Evolutionary conservation across 1,140 invertebrate genomes (phyloP), one percentile per base, ranked within the genome.

Genomic region (Temnothorax curvispinosus): DNA sequence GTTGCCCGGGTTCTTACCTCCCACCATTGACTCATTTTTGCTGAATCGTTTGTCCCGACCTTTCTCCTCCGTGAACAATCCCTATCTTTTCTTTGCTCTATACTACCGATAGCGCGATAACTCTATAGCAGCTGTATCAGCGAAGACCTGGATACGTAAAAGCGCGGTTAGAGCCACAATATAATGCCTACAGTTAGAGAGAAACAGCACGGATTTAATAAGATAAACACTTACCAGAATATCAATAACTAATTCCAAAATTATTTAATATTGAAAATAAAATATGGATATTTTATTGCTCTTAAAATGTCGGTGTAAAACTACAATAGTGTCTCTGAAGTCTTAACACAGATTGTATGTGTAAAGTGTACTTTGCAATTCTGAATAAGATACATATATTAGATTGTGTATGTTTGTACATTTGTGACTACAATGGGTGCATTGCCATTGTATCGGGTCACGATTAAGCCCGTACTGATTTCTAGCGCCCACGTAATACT

Each of bases 391-490:
- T 72, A 87, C 52, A 69, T 81, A 58, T 50, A 52, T 67, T 52
- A 32, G 35, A 84, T 58, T 52, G 56, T 32, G 64, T 88, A n/a
- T 86, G 35, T 50, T 50, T 85, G 81, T 71, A 76, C 87, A 89
- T 88, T 86, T 86, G 75, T 72, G 76, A 62, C 65, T 80, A 86
- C 78, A 88, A 89, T 85, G 71, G 72, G 50, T 47, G 35, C 56
- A 44, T 85, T 85, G 11, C 82, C 72, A 80, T 84, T 87, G 85
- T 71, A 58, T 65, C 85, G 27, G 86, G 89, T 93, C 91, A 92
- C 89, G 90, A 77, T 89, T 86, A 69, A 78, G 60, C 7, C 54
- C 44, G 76, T 50, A 56, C 3, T 38, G 65, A 54, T 86, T 86
- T 87, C 64, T 86, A 76, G 32, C 41, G 8, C 35, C 64, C 2